Conservation (phyloP, 2,797 vertebrate species). For the Crax fasciolata region DNA sequence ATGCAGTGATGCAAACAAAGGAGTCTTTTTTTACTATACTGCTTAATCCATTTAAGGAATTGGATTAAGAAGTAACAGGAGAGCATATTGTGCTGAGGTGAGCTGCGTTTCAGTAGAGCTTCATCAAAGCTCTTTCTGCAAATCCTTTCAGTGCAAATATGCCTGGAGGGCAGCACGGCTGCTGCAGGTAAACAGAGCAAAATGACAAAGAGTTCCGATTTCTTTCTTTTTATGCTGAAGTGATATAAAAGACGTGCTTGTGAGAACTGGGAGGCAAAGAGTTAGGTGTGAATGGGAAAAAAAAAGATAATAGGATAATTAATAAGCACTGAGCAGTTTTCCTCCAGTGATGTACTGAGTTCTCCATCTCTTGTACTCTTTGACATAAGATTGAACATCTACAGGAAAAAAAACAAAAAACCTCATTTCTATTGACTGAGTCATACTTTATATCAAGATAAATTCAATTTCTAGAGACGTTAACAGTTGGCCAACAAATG, state of each 20-base stretch:
- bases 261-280: neutral
- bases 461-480: neutral
- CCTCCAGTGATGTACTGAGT: neutral
- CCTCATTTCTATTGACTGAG: neutral
- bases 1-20: neutral
- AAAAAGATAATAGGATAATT: neutral
- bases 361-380: neutral
- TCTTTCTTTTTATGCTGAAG: slow-evolving; percentile 1
- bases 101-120: neutral
- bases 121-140: neutral
- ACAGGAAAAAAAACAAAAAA: neutral
- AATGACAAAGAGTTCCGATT: neutral
- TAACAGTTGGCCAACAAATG: neutral
- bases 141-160: neutral
- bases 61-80: neutral
- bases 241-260: neutral
- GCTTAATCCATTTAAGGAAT: neutral
- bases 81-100: neutral
- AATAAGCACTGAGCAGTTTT: neutral
- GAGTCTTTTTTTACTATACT: neutral
- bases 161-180: neutral
- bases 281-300: neutral
- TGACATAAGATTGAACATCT: neutral
- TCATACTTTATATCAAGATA: neutral
- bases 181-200: neutral